These are phyloP conservation scores for Delichon dasypus DNA, from an alignment of 2,797 vertebrate genomes.

Conservation along the genomic window DNA sequence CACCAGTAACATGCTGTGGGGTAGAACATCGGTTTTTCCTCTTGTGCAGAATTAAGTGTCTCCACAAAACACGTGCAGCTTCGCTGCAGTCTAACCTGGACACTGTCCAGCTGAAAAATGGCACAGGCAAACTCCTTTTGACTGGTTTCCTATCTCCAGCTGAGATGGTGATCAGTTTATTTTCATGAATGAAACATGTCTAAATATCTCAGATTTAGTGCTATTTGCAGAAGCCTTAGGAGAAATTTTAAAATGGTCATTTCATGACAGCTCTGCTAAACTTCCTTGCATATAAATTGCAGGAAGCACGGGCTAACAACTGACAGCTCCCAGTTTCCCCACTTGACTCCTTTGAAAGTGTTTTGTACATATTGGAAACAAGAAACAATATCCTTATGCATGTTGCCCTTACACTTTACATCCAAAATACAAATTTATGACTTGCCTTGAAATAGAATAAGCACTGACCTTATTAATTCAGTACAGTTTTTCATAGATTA, in stretches of 20 bases:
- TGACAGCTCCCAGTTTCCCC: background rate
- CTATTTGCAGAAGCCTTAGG: background rate
- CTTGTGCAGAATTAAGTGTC: background rate
- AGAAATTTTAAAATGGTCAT: background rate
- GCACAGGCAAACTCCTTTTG: background rate
- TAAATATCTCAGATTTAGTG: background rate
- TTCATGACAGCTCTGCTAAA: background rate
- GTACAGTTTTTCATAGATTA: background rate
- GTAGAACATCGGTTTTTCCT: background rate
- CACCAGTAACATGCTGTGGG: background rate
- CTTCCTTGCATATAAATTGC: background rate
- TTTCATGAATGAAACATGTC: background rate
- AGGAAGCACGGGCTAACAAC: background rate
- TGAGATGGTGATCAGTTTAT: background rate
- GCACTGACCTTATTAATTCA: background rate
- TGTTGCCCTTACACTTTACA: background rate
- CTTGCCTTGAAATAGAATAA: background rate
- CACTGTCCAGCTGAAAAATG: background rate
- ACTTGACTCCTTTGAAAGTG: background rate
- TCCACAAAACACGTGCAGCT: fast-evolving
- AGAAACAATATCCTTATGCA: background rate
- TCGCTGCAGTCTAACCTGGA: background rate
- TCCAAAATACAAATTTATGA: background rate
- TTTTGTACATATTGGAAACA: background rate
- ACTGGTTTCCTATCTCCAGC: background rate